phyloP scores from a whole-genome alignment of 2,888 invertebrate species.

The Alsophila aescularia region DNA sequence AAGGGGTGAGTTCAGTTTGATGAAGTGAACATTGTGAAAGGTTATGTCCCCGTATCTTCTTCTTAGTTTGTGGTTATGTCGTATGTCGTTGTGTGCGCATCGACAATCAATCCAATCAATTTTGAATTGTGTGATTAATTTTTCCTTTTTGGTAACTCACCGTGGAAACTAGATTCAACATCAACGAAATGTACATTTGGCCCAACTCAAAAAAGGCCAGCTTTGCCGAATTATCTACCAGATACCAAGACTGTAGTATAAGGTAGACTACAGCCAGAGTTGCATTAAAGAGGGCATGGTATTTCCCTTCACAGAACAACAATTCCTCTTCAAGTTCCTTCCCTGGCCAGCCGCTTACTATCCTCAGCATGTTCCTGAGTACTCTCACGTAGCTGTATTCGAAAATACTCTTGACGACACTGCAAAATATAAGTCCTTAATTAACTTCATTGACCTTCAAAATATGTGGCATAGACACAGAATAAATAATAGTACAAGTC shows the following conservation, averaged over 20 bases:
- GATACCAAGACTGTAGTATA: slow-evolving; percentile 27
- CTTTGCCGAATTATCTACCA: slow-evolving; percentile 25
- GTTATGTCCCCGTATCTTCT: no score
- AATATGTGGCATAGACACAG: no score
- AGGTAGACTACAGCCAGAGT: slow-evolving; percentile 33
- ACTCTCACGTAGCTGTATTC: slow-evolving; percentile 40
- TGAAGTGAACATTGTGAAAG: no score
- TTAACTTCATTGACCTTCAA: no score
- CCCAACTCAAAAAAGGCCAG: slow-evolving; percentile 38
- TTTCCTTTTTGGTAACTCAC: slow-evolving; percentile 11
- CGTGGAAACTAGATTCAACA: slow-evolving; percentile 37
- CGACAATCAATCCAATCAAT: no score
- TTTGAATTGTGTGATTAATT: no score
- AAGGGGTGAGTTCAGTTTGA: no score
- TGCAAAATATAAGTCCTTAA: no score
- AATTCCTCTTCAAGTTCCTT: slow-evolving; percentile 37
- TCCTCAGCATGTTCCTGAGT: slow-evolving; percentile 33
- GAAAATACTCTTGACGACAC: slow-evolving; percentile 33
- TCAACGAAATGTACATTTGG: slow-evolving; percentile 38
- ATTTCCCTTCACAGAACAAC: slow-evolving; percentile 24
- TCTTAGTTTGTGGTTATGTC: no score
- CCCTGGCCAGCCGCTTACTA: slow-evolving; percentile 45
- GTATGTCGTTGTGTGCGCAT: no score
- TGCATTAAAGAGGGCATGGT: slow-evolving; percentile 30
- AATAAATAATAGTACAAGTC: no score